A percentile compares a stretch with the other conserved stretches of the same genome.
phyloP scores from a whole-genome alignment of 1,140 invertebrate species.

The Drosophila albomicans region DNA sequence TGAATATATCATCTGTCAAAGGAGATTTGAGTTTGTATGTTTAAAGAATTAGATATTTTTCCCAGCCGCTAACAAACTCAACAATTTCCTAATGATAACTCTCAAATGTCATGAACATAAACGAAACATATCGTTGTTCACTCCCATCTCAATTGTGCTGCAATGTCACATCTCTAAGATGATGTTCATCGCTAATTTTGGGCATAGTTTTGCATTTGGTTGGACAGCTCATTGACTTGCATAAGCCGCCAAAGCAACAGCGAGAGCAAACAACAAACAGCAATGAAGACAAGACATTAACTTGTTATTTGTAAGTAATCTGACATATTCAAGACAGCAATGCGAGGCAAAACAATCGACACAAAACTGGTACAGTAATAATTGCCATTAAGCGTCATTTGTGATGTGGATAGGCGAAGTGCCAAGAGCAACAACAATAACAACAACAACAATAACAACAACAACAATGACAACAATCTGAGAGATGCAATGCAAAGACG shows the following conservation, averaged over 20 bases:
- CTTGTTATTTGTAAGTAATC: constrained; percentile 48
- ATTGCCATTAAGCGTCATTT: constrained; percentile 67
- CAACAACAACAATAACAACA: no score
- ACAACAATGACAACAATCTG: neutral
- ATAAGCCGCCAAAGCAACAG: constrained; percentile 3
- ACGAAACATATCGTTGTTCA: no score
- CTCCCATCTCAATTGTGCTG: neutral
- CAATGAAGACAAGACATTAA: constrained; percentile 30
- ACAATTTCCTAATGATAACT: no score
- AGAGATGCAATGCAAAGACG: constrained; percentile 1
- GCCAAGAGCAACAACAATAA: neutral
- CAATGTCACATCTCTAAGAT: constrained; percentile 2
- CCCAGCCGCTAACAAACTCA: no score
- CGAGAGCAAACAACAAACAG: neutral
- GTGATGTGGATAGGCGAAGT: constrained; percentile 17
- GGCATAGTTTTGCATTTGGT: constrained; percentile 3
- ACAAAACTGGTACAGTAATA: constrained; percentile 74
- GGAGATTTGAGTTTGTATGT: no score
- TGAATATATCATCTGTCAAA: no score
- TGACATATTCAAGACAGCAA: constrained; percentile 53
- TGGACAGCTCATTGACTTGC: constrained; percentile 40
- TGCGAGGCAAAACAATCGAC: constrained; percentile 5
- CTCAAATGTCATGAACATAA: no score
- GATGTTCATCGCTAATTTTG: constrained; percentile 1
- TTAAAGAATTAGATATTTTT: no score